Conservation (phyloP, 92 coral and sea anemone genomes). For the Chrysogorgia sp. region DNA sequence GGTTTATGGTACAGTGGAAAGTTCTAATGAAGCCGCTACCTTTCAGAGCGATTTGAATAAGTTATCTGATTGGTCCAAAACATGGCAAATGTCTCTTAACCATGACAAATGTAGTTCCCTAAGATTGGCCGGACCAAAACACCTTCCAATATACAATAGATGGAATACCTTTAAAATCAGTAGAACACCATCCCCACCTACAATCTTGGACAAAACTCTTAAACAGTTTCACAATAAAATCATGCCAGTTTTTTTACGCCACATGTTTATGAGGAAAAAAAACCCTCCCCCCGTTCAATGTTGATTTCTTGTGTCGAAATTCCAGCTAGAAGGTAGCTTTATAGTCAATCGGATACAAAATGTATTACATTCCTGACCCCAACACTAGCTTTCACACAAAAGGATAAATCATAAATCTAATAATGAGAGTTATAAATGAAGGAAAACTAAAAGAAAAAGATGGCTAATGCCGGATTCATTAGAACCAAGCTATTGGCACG, state of each 20-base stretch:
- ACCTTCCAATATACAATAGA: conserved; percentile 32
- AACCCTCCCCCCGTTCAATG: too few relatives aligned
- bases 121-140: conserved; percentile 21
- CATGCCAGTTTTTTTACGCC: conserved; percentile 41
- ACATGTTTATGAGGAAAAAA: conserved; percentile 27
- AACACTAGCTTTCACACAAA: too few relatives aligned
- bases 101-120: conserved; percentile 36
- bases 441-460: too few relatives aligned
- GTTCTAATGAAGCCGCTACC: conserved; percentile 22
- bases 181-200: conserved; percentile 43
- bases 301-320: too few relatives aligned
- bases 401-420: too few relatives aligned
- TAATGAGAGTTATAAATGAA: too few relatives aligned
- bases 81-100: conserved; percentile 49
- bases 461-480: too few relatives aligned
- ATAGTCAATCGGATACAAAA: too few relatives aligned
- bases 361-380: too few relatives aligned
- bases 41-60: conserved; percentile 37
- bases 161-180: conserved; percentile 38
- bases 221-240: conserved; percentile 44
- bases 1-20: conserved; percentile 18
- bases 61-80: conserved; percentile 32
- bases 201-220: conserved; percentile 31
- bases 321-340: too few relatives aligned
- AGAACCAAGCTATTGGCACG: too few relatives aligned